Conservation (phyloP, 2,888 invertebrate species). For the Drosophila histrio region DNA sequence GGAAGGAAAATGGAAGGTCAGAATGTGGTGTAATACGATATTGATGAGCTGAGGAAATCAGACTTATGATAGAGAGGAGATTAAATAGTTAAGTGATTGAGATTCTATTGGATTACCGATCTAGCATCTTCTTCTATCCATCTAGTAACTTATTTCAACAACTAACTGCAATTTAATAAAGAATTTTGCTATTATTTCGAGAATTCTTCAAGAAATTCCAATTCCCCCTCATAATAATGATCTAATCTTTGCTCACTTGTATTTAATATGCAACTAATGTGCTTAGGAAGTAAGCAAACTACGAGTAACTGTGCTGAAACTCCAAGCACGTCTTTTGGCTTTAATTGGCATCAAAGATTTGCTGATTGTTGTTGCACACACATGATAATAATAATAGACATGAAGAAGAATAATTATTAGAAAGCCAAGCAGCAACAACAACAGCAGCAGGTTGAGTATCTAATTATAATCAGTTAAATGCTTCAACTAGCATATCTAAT, state of each 20-base stretch:
- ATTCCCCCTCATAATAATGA: neutral
- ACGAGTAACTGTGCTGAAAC: neutral
- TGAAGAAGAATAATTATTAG: constrained; percentile 24
- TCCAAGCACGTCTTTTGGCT: constrained; percentile 16
- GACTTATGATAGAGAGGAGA: too few relatives aligned
- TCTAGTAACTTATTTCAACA: too few relatives aligned
- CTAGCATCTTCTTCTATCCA: too few relatives aligned
- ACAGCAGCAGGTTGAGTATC: neutral
- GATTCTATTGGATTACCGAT: neutral
- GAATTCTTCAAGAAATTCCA: too few relatives aligned
- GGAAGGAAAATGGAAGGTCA: neutral
- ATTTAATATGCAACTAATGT: constrained; percentile 16
- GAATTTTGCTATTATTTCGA: too few relatives aligned
- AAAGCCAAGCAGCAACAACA: constrained; percentile 33
- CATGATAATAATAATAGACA: constrained; percentile 4
- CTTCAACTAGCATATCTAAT: constrained; percentile 41
- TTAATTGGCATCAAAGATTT: constrained; percentile 16
- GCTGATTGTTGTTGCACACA: constrained; percentile 13
- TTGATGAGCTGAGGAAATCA: constrained; percentile 3
- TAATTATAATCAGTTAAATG: constrained; percentile 41
- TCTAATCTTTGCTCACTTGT: neutral
- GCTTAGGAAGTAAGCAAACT: constrained; percentile 13
- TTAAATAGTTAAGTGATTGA: too few relatives aligned
- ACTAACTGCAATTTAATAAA: too few relatives aligned
- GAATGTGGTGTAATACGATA: neutral